Evolutionary conservation across 1,140 invertebrate species (phyloP).

Genomic region (Scaptodrosophila lebanonensis): DNA sequence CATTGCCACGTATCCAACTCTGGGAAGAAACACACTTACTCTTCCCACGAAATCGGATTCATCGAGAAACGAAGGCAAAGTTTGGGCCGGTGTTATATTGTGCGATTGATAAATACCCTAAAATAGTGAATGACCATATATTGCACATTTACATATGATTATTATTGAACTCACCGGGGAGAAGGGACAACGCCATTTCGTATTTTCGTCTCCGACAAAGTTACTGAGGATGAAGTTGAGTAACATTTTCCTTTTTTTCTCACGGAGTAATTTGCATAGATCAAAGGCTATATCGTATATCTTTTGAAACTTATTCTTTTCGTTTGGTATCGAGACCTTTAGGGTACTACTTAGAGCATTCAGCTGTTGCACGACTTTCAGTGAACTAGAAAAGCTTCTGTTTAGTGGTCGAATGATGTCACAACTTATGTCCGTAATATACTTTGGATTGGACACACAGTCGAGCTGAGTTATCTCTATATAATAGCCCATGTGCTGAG

Average conservation of each 20-base stretch:
- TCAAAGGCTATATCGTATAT: constrained; percentile 49
- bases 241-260: constrained; percentile 31
- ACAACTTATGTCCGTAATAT: constrained; percentile 22
- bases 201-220: constrained; percentile 14
- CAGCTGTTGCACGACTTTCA: constrained; percentile 16
- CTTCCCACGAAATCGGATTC: constrained; percentile 33
- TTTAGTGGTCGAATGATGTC: constrained; percentile 22
- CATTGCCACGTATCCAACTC: constrained; percentile 22
- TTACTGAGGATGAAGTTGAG: constrained; percentile 35
- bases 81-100: constrained; percentile 34
- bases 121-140: not conserved
- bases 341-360: constrained; percentile 7
- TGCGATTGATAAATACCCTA: constrained; percentile 25
- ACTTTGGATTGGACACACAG: constrained; percentile 34
- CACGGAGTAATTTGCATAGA: constrained; percentile 41
- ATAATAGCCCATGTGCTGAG: constrained; percentile 38
- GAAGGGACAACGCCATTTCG: constrained; percentile 31
- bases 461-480: constrained; percentile 36
- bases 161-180: constrained; percentile 17
- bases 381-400: constrained; percentile 16
- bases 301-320: constrained; percentile 34
- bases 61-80: constrained; percentile 35
- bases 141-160: not conserved
- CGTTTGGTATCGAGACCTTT: constrained; percentile 41
- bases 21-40: constrained; percentile 44